Conservation (phyloP, 1,140 invertebrate species). For the Bombus superbus region DNA sequence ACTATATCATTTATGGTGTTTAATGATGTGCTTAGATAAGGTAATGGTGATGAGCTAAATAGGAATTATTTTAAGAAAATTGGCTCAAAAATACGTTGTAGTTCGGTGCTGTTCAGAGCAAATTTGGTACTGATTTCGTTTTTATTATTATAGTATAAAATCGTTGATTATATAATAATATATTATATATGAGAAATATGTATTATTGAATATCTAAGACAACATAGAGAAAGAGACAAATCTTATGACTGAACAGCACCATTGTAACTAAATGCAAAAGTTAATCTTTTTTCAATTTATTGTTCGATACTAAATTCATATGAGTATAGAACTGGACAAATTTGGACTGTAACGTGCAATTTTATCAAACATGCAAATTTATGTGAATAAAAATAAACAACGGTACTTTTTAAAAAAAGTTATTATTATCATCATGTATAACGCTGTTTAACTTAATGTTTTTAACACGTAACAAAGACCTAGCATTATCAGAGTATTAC, state of each 20-base stretch:
- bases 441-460: neutral
- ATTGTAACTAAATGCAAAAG: neutral
- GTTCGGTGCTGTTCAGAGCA: neutral
- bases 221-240: neutral
- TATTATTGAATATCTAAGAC: neutral
- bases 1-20: neutral
- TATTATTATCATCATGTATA: slow-evolving; percentile 26
- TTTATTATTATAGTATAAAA: neutral
- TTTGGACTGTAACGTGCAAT: neutral
- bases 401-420: slow-evolving; percentile 32
- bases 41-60: neutral
- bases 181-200: neutral
- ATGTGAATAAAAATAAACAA: slow-evolving; percentile 13
- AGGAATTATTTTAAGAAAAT: neutral
- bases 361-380: neutral
- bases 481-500: slow-evolving; percentile 36
- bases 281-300: neutral
- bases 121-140: neutral
- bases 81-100: neutral
- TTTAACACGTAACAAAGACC: slow-evolving; percentile 15
- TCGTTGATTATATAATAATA: neutral
- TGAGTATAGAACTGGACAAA: neutral
- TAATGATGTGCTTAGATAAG: neutral
- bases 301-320: neutral
- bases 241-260: neutral